Evolutionary conservation across 2,797 vertebrate genomes (phyloP).

Genomic region (Muscicapa comitata): DNA sequence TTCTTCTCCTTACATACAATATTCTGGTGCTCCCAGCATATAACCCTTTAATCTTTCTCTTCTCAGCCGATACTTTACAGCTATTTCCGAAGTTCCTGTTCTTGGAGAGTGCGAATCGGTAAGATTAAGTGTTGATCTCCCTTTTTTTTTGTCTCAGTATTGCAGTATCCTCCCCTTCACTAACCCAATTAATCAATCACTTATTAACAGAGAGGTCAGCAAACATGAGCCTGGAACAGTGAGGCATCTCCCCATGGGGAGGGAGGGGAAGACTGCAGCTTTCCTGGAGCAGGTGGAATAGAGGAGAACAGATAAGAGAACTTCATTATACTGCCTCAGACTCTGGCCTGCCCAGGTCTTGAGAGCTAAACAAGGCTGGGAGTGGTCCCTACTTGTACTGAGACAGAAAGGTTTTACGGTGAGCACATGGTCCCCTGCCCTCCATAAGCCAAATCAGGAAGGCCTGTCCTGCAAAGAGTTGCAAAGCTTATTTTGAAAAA

Average conservation of each 20-base stretch:
- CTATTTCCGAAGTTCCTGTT: conserved; percentile 97
- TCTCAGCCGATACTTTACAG: conserved; percentile 89
- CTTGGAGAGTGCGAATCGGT: conserved; percentile 97
- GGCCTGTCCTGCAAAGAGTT: background rate
- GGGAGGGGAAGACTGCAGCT: background rate
- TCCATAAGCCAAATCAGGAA: background rate
- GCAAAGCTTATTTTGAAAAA: background rate
- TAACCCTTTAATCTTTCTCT: background rate
- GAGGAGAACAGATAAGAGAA: background rate
- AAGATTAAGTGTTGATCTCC: conserved; percentile 57
- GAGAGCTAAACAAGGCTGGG: background rate
- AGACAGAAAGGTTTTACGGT: background rate
- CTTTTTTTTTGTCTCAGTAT: background rate
- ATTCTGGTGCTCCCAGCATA: background rate
- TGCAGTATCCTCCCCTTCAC: background rate
- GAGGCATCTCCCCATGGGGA: background rate
- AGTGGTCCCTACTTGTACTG: background rate
- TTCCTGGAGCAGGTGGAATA: background rate
- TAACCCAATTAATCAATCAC: conserved; percentile 12
- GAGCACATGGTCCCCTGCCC: background rate
- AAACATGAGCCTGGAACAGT: background rate
- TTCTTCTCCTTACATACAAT: background rate
- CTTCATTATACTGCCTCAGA: background rate
- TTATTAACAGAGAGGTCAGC: conserved; percentile 4
- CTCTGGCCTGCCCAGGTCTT: background rate